Evolutionary conservation across 1,140 invertebrate genomes (phyloP).

Genomic region (Colletes gigas): DNA sequence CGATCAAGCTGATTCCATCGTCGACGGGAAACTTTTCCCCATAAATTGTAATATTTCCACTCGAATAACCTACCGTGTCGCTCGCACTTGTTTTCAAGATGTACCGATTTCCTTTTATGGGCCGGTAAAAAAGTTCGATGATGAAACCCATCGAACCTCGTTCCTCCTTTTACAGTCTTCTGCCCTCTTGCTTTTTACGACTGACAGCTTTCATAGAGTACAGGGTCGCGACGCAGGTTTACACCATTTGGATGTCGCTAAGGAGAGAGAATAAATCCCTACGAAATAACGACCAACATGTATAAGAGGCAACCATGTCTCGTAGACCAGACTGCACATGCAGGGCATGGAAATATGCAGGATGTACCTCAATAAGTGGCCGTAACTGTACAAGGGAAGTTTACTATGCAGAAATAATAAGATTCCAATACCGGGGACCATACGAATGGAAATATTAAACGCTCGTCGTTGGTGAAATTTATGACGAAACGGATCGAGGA

Average conservation of each 20-base stretch:
- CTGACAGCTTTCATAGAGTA: slow-evolving; percentile 32
- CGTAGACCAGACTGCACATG: neutral
- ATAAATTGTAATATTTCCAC: slow-evolving; percentile 41
- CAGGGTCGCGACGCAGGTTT: slow-evolving; percentile 26
- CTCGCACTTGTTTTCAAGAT: slow-evolving; percentile 43
- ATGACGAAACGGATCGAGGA: neutral
- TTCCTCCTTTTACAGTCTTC: slow-evolving; percentile 32
- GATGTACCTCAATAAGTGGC: neutral
- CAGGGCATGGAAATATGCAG: neutral
- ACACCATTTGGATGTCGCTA: slow-evolving; percentile 30
- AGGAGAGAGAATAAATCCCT: slow-evolving; percentile 31
- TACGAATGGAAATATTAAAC: neutral
- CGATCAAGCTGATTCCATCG: neutral
- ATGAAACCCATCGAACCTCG: slow-evolving; percentile 42
- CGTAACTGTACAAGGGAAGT: no score
- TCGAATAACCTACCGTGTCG: slow-evolving; percentile 3
- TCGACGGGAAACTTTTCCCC: neutral
- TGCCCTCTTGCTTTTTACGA: slow-evolving; percentile 50
- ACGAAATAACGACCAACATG: slow-evolving; percentile 27
- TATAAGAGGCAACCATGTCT: slow-evolving; percentile 15
- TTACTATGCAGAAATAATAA: no score
- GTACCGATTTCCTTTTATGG: slow-evolving; percentile 46
- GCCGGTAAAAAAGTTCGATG: slow-evolving; percentile 41
- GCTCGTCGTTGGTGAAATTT: neutral
- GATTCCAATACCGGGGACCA: no score